Evolutionary conservation across 2,888 invertebrate genomes (phyloP).

Genomic region (Melanchra persicariae): DNA sequence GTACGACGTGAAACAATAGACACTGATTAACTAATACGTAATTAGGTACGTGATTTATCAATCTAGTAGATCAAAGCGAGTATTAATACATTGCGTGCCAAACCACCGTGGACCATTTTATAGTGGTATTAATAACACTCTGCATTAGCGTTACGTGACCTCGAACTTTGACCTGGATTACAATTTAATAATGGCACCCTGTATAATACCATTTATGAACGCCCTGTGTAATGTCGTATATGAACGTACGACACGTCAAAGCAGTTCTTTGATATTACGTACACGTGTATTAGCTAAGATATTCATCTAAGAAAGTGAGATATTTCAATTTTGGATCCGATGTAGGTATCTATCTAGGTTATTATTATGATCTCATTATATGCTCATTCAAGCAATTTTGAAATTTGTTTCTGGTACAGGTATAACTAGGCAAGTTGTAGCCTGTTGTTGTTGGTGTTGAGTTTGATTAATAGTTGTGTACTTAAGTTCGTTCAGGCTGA

Average conservation of each 20-base stretch:
- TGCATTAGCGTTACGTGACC: constrained; percentile 46
- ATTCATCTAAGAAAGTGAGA: constrained; percentile 18
- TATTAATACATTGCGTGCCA: constrained; percentile 53
- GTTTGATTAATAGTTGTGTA: neutral
- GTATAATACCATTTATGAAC: constrained; percentile 16
- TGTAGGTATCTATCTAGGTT: neutral
- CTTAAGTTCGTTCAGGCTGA: no score
- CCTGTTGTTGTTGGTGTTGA: neutral
- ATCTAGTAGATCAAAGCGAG: constrained; percentile 31
- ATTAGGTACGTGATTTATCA: constrained; percentile 36
- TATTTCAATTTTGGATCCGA: neutral
- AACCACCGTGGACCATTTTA: constrained; percentile 45
- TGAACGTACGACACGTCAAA: constrained; percentile 16
- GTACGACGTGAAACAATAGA: constrained; percentile 13
- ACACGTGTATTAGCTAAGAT: constrained; percentile 11
- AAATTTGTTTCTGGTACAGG: neutral
- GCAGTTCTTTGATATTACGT: constrained; percentile 33
- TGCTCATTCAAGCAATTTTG: constrained; percentile 3
- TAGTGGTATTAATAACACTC: constrained; percentile 40
- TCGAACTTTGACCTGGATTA: constrained; percentile 60
- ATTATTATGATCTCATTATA: no score
- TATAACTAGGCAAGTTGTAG: neutral
- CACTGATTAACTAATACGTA: constrained; percentile 25
- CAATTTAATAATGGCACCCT: constrained; percentile 36
- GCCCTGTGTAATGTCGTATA: constrained; percentile 1